These are phyloP conservation scores for Hippoglossus stenolepis DNA, from an alignment of 2,113 vertebrate species.

Conservation along the genomic window DNA sequence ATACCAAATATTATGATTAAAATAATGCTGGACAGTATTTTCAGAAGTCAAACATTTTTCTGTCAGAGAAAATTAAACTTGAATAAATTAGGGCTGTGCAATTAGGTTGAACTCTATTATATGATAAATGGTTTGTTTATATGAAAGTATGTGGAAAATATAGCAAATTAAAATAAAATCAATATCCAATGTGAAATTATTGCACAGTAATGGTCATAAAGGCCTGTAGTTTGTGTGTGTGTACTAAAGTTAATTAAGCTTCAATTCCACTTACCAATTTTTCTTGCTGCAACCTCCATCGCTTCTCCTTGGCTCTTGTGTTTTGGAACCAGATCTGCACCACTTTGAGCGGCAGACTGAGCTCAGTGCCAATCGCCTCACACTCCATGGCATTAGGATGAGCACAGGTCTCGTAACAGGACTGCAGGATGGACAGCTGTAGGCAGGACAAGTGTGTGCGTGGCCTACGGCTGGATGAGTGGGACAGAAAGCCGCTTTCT, in stretches of 20 bases:
- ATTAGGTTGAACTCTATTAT: too few relatives aligned
- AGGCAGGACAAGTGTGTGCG: constrained; percentile 91
- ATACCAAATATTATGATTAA: too few relatives aligned
- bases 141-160: too few relatives aligned
- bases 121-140: too few relatives aligned
- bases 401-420: constrained; percentile 91
- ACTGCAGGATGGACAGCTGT: constrained; percentile 91
- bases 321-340: constrained; percentile 97
- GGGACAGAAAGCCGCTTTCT: constrained; percentile 76
- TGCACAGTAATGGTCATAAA: too few relatives aligned
- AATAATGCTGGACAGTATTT: too few relatives aligned
- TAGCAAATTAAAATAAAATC: too few relatives aligned
- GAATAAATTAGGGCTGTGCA: too few relatives aligned
- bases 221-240: too few relatives aligned
- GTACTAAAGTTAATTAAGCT: not conserved
- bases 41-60: too few relatives aligned
- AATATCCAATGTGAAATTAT: too few relatives aligned
- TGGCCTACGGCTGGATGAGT: constrained; percentile 85
- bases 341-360: constrained; percentile 90
- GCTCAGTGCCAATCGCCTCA: constrained; percentile 88
- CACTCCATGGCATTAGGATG: constrained; percentile 93
- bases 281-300: constrained; percentile 89
- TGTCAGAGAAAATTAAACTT: too few relatives aligned
- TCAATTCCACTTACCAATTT: constrained; percentile 77
- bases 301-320: constrained; percentile 93